Conservation (phyloP, 92 coral and sea anemone species). For the Zoanthus sansibaricus region DNA sequence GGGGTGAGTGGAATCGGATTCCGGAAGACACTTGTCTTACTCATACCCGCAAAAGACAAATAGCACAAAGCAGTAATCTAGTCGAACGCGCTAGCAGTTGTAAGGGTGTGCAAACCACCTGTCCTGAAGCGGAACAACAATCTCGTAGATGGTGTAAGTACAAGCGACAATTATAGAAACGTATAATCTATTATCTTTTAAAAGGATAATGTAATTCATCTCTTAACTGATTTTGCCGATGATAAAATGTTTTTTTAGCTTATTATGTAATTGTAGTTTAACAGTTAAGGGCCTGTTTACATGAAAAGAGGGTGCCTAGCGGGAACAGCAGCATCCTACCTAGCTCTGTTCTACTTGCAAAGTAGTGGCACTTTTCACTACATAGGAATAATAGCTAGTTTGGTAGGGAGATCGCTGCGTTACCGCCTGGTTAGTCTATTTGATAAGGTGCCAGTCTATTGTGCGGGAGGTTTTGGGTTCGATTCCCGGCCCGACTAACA, state of each 20-base stretch:
- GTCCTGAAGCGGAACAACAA: conserved; percentile 62
- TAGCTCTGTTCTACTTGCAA: background rate
- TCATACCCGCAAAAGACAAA: conserved; percentile 71
- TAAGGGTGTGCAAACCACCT: conserved; percentile 69
- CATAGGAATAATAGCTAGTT: background rate
- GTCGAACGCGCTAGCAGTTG: conserved; percentile 62
- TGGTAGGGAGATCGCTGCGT: background rate
- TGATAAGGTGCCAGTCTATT: too few relatives aligned
- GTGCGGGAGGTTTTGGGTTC: too few relatives aligned
- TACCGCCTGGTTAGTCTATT: too few relatives aligned
- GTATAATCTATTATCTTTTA: too few relatives aligned
- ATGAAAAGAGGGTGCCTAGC: background rate
- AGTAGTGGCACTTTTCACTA: background rate
- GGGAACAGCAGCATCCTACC: background rate
- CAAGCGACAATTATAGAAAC: too few relatives aligned
- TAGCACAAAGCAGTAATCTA: conserved; percentile 32
- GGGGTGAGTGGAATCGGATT: conserved; percentile 83
- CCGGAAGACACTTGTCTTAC: conserved; percentile 77
- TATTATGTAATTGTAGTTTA: too few relatives aligned
- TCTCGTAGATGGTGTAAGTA: conserved; percentile 82
- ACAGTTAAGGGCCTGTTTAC: too few relatives aligned
- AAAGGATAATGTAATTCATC: too few relatives aligned
- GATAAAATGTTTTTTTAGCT: too few relatives aligned
- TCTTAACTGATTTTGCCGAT: too few relatives aligned
- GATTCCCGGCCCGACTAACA: too few relatives aligned